Base-by-base conservation (phyloP, 2,113 vertebrate genomes). In the Corydoras maculifer region DNA sequence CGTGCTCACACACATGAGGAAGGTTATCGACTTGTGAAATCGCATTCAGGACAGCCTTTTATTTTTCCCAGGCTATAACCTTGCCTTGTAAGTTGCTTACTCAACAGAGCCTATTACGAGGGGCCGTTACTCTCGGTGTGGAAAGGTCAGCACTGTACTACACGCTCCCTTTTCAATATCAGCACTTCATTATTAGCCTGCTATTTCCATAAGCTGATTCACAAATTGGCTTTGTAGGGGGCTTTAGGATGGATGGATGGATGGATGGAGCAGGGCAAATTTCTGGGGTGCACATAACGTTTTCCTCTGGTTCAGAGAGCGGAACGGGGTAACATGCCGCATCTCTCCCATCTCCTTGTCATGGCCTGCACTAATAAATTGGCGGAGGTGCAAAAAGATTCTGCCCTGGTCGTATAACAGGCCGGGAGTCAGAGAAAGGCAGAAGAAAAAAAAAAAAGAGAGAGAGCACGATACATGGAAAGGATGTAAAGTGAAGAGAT, bases 81-180 rank as follows among this genome's bases (percentile, higher is more conserved):
- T 84, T 85, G 82, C 75, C 82, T 81, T 84, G 81, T 77, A 87
- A 88, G 84, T 86, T 89, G 87, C 88, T 91, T 91, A 88, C 88
- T 88, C 87, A 85, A 88, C 87, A 90, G 84, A 86, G 82, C 86
- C 86, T 84, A 85, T 88, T 87, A 90, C 79, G 72, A 83, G 18
- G 30, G 72, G 79, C 69, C 57, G 84, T 86, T 85, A 87, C 79
- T 63, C 75, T 77, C 79, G 67, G 69, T 12, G 51, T 74, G 15
- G 73, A 88, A 91, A 90, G 88, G 87, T 89, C 87, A 87, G 83
- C 77, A 25, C 78, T 73, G 82, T 85, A 79, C 77, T 76, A 79
- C 79, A 76, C 29, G 65, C 82, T 84, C 82, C 81, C 79, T 69
- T 84, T 85, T 84, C 86, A 77, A 76, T 69, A 74, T 76, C 78